A percentile compares a stretch with the other conserved stretches of the same genome.
Conservation (phyloP, 1,140 invertebrate genomes). For the Bactericera cockerelli region DNA sequence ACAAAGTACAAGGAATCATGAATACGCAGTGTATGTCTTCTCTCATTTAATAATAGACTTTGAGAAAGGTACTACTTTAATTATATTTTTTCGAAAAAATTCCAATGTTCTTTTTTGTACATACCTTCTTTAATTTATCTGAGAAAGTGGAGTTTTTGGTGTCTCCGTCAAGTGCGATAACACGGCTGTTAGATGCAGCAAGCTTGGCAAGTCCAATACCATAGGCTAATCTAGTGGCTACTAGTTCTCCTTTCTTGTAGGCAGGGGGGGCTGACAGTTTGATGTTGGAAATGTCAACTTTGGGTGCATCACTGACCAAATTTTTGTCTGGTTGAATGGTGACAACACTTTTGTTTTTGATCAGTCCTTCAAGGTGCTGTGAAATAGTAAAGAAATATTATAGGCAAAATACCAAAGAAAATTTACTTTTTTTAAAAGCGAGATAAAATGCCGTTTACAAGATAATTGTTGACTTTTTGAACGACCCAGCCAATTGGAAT, state of each 20-base stretch:
- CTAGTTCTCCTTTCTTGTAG: conserved; percentile 63
- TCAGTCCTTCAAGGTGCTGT: conserved; percentile 43
- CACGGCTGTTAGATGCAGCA: conserved; percentile 62
- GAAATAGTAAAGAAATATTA: too few relatives aligned
- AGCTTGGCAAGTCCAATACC: conserved; percentile 84
- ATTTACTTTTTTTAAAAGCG: too few relatives aligned
- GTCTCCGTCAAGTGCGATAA: conserved; percentile 88
- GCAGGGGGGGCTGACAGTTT: conserved; percentile 65
- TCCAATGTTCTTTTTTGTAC: too few relatives aligned
- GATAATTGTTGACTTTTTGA: too few relatives aligned
- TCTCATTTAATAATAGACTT: too few relatives aligned
- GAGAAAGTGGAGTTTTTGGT: conserved; percentile 98
- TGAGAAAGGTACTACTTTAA: too few relatives aligned
- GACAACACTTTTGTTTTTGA: conserved; percentile 43
- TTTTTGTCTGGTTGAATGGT: conserved; percentile 45
- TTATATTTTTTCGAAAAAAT: too few relatives aligned
- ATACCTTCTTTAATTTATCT: conserved; percentile 71
- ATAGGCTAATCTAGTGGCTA: conserved; percentile 90
- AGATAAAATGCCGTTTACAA: too few relatives aligned
- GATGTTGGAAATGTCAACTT: conserved; percentile 55
- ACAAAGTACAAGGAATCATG: too few relatives aligned
- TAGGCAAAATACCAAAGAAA: too few relatives aligned
- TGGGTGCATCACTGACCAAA: conserved; percentile 48
- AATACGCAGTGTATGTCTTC: too few relatives aligned
- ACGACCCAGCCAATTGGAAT: too few relatives aligned